Conservation (phyloP, 2,113 vertebrate species). For the Myocastor coypus region DNA sequence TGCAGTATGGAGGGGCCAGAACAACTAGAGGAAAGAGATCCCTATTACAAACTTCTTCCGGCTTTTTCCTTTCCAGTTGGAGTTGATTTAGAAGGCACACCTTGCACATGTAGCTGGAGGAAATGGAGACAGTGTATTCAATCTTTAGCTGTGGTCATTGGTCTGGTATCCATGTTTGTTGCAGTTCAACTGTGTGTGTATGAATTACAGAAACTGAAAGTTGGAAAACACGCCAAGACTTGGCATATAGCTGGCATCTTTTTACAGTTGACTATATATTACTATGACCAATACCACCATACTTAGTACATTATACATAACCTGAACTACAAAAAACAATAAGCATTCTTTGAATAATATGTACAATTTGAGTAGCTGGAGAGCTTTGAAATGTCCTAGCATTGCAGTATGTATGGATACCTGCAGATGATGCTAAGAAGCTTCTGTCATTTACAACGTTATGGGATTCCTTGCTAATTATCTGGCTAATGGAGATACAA, state of each 20-base stretch:
- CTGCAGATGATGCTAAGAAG: constrained; percentile 99
- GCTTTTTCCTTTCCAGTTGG: neutral
- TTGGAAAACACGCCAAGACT: constrained; percentile 95
- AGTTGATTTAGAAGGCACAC: neutral
- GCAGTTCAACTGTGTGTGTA: neutral
- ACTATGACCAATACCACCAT: constrained; percentile 97
- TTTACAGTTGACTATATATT: constrained; percentile 97
- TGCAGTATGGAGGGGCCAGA: neutral
- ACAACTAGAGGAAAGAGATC: neutral
- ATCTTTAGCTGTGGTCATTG: neutral
- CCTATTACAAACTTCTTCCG: neutral
- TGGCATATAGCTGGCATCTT: constrained; percentile 99
- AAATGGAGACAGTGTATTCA: neutral
- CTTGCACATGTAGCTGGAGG: neutral
- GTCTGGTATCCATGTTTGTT: neutral
- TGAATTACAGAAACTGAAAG: constrained; percentile 83
- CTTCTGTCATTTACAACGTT: constrained; percentile 99
- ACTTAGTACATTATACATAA: constrained; percentile 97
- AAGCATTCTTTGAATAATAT: constrained; percentile 99
- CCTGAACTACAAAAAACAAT: constrained; percentile 97
- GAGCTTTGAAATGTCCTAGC: constrained; percentile 95
- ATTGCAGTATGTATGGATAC: constrained; percentile 81
- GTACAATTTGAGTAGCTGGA: constrained; percentile 98
- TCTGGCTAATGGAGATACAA: constrained; percentile 94
- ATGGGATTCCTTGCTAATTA: constrained; percentile 98